These are phyloP conservation scores for Melinaea marsaeus DNA, from an alignment of 2,888 invertebrate genomes.

Conservation along the genomic window DNA sequence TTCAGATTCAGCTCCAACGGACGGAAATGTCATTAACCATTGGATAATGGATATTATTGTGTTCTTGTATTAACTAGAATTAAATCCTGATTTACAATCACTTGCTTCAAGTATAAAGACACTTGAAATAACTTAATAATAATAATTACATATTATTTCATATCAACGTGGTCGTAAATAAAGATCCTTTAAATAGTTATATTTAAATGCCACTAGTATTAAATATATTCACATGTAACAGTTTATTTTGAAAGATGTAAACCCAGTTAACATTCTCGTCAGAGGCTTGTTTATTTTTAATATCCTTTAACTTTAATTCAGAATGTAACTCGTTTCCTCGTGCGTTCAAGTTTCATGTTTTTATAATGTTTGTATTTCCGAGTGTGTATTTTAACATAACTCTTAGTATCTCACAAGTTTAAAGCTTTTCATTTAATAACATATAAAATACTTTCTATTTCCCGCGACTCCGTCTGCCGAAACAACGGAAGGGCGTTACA, in stretches of 20 bases:
- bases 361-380: background rate
- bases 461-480: too few species aligned
- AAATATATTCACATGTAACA: background rate
- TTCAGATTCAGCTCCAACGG: conserved; percentile 10
- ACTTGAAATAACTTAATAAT: too few species aligned
- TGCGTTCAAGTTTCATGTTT: background rate
- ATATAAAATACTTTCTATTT: too few species aligned
- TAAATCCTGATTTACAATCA: too few species aligned
- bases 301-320: background rate
- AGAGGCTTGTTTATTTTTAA: conserved; percentile 1
- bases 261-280: background rate
- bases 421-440: too few species aligned
- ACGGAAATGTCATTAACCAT: conserved; percentile 18
- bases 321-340: background rate
- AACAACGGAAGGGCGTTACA: too few species aligned
- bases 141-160: too few species aligned
- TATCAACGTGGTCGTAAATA: too few species aligned
- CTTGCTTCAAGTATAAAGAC: too few species aligned
- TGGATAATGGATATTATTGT: conserved; percentile 8
- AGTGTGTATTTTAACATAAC: background rate
- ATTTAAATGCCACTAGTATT: too few species aligned
- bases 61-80: too few species aligned
- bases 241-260: background rate
- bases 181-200: too few species aligned
- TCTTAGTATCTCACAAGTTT: background rate